Evolutionary conservation across 2,797 vertebrate genomes (phyloP).

Genomic region (Sphenodon punctatus): DNA sequence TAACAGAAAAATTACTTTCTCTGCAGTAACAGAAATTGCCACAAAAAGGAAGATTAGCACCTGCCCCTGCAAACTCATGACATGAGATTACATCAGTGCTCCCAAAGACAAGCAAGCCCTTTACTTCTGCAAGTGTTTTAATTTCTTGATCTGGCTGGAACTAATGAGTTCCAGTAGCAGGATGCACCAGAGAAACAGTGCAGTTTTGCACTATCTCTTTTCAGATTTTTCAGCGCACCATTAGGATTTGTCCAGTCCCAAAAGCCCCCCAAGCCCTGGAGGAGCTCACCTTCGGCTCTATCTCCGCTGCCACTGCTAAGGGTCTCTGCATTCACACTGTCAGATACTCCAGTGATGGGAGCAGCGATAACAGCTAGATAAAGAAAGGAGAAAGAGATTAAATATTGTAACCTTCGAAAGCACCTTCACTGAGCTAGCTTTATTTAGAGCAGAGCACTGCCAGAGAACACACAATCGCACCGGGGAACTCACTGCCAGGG

Average conservation of each 20-base stretch:
- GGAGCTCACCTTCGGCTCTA: background rate
- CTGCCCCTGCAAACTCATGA: background rate
- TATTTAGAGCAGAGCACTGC: background rate
- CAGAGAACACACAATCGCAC: too few species aligned
- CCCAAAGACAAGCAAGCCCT: background rate
- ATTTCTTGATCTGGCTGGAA: background rate
- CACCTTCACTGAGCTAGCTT: background rate
- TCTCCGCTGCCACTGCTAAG: background rate
- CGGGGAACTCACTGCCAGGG: too few species aligned
- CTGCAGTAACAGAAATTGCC: background rate
- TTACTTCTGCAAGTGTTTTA: background rate
- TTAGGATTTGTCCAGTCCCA: too few species aligned
- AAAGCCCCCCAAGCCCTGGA: background rate
- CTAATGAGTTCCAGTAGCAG: background rate
- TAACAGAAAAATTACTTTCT: too few species aligned
- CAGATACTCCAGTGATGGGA: background rate
- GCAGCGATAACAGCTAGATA: background rate
- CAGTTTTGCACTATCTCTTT: background rate
- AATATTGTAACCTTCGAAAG: background rate
- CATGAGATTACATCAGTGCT: background rate
- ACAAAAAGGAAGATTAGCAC: accelerated
- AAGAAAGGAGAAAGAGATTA: background rate
- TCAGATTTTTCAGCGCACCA: background rate
- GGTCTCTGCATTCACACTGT: background rate
- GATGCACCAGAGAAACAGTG: background rate